Evolutionary conservation across 2,113 vertebrate species (phyloP), one percentile per base, ranked within the genome.

Genomic region (Mystacornis crossleyi): DNA sequence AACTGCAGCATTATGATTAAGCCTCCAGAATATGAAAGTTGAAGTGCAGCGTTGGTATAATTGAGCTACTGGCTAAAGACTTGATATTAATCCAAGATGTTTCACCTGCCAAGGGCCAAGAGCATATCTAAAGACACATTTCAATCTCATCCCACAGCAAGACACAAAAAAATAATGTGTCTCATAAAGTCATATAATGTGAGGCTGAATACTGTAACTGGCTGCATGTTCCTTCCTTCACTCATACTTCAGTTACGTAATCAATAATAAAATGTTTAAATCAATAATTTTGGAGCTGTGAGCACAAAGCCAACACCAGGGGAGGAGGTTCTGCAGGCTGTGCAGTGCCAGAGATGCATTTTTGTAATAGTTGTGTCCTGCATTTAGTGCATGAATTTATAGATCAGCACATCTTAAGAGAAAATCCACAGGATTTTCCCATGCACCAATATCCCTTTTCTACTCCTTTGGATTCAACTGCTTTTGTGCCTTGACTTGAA

Each of bases 241-340:
- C 75, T 95, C 60, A 50, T 19, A n/a, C 15, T 73, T 94, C 90
- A 83, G 83, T 90, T 89, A 72, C 2, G 4, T 54, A 83, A 90
- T 95, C 89, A 72, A 86, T 86, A 95, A 72, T 25, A 71, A 86
- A 92, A 90, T 80, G 61, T 42, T 71, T 83, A 55, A 86, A 81
- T 95, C 86, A 55, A 90, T 97, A 81, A 62, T 90, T 90, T 81
- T 86, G 74, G 93, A 77, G 34, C 58, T 64, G 74, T 86, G 67
- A 88, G 42, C 82, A 83, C 79, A 72, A 91, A 80, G 78, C 43
- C 5, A 2, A 51, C 47, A 71, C 42, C 33, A 83, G 14, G 1
- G 0, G 57, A 78, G 54, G 66, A 87, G 70, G n/a, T 65, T 77
- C 70, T 81, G 26, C 42, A 71, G 66, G 54, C 11, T 85, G 29